Evolutionary conservation across 2,797 vertebrate genomes (phyloP).

Genomic region (Pogoniulus pusillus): DNA sequence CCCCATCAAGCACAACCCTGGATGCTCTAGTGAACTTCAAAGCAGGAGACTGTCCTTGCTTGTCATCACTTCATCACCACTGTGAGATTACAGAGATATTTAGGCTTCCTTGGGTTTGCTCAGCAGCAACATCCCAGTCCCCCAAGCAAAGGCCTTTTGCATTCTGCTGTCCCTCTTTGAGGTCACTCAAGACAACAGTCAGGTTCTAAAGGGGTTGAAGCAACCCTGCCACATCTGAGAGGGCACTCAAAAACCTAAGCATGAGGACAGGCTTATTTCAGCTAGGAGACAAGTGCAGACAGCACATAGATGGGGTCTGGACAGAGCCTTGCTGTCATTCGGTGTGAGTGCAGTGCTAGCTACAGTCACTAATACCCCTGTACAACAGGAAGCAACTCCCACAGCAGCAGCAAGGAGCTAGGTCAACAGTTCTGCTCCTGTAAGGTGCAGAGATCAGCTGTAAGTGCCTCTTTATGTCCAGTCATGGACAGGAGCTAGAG

Average conservation of each 20-base stretch:
- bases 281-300: rapidly evolving
- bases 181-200: not conserved
- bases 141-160: not conserved
- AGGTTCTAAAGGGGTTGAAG: not conserved
- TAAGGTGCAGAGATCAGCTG: not conserved
- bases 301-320: not conserved
- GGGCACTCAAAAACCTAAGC: rapidly evolving
- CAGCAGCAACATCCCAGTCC: not conserved
- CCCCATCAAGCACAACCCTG: not conserved
- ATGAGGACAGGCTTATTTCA: not conserved
- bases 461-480: not conserved
- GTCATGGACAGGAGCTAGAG: rapidly evolving
- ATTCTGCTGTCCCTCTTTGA: no score
- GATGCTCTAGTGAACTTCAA: not conserved
- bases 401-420: not conserved
- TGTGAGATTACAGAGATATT: rapidly evolving
- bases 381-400: not conserved
- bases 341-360: not conserved
- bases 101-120: not conserved
- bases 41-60: not conserved
- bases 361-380: rapidly evolving
- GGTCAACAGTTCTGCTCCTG: rapidly evolving
- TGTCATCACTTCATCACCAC: rapidly evolving
- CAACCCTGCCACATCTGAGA: not conserved
- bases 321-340: rapidly evolving